Base-by-base conservation (phyloP, 1,140 invertebrate genomes). In the Fopius arisanus region DNA sequence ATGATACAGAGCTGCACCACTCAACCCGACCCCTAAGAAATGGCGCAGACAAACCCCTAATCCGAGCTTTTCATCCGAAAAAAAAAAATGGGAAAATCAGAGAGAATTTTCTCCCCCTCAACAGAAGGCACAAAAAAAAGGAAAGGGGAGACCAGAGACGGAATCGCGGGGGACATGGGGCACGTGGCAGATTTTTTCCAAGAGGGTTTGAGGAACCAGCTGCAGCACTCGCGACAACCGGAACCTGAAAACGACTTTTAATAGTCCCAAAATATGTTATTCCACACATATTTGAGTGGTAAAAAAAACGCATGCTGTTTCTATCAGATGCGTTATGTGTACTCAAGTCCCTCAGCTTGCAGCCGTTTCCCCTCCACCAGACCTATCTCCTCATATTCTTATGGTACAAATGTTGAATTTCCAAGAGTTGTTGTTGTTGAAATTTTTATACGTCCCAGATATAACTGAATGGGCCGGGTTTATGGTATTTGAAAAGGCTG, bases 181-280 rank as follows among this genome's bases (percentile, higher is more conserved):
- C 51, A 66, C 63, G 63, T 75, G 41, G 62, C 71, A 40, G 70
- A 67, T 72, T 67, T 31, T 28, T 19, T 51, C 43, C 43, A 40
- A 19, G 21, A 21, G 31, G 26, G 10, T 19, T 6, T 23, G 43
- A 67, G 33, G 21, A 28, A 33, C 71, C 72, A 73, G 72, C 72
- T 73, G 72, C 66, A 23, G 21, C 26, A n/a, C 48, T 40, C 43
- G 48, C 43, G 23, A 59, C 68, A 37, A 12, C 21, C 31, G 31
- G 26, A 68, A 62, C 28, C 14, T 28, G 23, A 43, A 59, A 73
- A 37, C 26, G 29, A 48, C 71, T 23, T 73, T 48, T 73, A 73
- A 73, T 73, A 73, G 72, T 68, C 72, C 41, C 51, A 28, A 48
- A 73, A 73, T 68, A 59, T 73, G 66, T 73, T 73, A 73, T 67